phyloP scores from a whole-genome alignment of 2,797 vertebrate species.

The Pogoniulus pusillus region DNA sequence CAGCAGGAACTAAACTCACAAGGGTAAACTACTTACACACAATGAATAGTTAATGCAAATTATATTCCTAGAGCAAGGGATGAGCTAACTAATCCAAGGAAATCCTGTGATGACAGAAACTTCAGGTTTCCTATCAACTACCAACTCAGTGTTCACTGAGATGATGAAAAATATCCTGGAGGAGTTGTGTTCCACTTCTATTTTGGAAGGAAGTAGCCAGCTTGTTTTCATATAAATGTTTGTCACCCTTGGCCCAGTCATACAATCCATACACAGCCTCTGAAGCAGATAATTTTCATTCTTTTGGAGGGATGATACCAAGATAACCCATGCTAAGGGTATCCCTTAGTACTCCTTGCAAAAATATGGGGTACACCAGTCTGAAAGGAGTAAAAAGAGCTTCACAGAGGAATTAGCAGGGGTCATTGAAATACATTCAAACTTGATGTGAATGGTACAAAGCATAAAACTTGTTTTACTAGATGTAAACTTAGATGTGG shows the following conservation, averaged over 20 bases:
- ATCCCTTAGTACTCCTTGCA: not conserved
- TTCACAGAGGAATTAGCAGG: too few relatives aligned
- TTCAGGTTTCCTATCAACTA: not conserved
- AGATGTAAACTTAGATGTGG: too few relatives aligned
- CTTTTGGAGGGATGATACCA: not conserved
- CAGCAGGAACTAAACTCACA: not conserved
- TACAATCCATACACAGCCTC: not conserved
- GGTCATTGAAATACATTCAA: too few relatives aligned
- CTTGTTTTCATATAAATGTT: not conserved
- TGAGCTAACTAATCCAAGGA: not conserved
- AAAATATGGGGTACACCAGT: not conserved
- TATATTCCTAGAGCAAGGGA: not conserved
- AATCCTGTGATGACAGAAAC: not conserved
- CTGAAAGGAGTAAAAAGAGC: too few relatives aligned
- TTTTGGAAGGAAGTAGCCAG: not conserved
- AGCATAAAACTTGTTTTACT: too few relatives aligned
- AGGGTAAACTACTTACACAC: not conserved
- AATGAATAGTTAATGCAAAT: not conserved
- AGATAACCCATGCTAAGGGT: not conserved
- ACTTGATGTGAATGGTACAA: too few relatives aligned
- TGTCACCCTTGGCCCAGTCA: not conserved
- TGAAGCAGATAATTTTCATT: not conserved
- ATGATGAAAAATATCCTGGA: not conserved
- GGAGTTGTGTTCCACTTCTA: not conserved
- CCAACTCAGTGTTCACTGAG: not conserved